A percentile compares a stretch with the other conserved stretches of the same genome.
Conservation (phyloP, 2,113 vertebrate species). For the sheep (Ovis aries) region DNA sequence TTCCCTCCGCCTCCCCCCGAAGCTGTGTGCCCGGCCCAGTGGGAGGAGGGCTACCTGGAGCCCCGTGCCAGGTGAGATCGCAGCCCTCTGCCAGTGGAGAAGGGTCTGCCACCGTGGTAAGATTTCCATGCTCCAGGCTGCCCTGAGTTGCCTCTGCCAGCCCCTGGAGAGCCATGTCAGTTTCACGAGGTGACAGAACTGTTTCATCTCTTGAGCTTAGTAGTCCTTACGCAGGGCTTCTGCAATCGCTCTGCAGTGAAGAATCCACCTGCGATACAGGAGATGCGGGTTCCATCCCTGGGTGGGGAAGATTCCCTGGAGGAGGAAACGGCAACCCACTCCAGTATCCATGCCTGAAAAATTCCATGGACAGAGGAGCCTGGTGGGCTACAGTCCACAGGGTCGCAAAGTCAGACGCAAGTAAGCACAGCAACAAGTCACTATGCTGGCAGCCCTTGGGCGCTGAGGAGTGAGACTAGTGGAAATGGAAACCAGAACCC, state of each 20-base stretch:
- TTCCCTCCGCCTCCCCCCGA: conserved; percentile 72
- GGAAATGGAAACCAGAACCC: not conserved
- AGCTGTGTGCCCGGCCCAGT: not conserved
- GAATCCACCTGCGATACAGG: not conserved
- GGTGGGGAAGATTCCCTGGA: not conserved
- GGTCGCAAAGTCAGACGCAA: not conserved
- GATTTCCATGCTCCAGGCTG: not conserved
- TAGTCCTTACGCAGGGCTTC: not conserved
- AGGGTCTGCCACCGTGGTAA: not conserved
- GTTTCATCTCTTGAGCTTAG: not conserved
- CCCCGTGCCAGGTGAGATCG: conserved; percentile 70
- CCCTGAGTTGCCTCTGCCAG: not conserved
- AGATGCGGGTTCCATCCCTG: not conserved
- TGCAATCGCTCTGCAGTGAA: not conserved
- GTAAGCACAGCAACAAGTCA: not conserved
- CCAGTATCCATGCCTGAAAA: not conserved
- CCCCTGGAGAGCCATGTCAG: not conserved
- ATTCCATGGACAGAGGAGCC: not conserved
- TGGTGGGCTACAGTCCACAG: not conserved
- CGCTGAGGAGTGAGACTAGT: not conserved
- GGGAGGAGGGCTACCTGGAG: conserved; percentile 25
- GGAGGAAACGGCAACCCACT: not conserved
- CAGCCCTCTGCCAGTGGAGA: not conserved
- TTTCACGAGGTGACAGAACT: not conserved
- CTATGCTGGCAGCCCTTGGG: fast-evolving